Conservation (phyloP, 1,140 invertebrate genomes). For the Panulirus ornatus region DNA sequence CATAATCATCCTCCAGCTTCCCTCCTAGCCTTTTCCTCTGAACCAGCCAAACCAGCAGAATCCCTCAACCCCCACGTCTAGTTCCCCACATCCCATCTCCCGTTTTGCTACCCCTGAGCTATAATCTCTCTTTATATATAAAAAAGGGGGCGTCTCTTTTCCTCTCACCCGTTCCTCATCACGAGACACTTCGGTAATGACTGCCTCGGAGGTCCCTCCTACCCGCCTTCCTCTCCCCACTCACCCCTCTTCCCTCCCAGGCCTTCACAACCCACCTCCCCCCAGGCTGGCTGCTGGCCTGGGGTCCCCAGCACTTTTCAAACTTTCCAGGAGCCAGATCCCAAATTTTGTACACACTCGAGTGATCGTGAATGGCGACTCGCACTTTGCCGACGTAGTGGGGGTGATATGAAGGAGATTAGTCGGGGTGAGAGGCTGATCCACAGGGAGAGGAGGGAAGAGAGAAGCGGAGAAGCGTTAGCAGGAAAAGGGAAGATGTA, state of each 20-base stretch:
- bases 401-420: not conserved
- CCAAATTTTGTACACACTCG: not conserved
- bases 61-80: too few relatives aligned
- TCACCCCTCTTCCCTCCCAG: not conserved
- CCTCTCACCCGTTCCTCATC: too few relatives aligned
- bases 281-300: not conserved
- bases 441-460: not conserved
- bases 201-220: too few relatives aligned
- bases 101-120: too few relatives aligned
- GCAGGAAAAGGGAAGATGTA: conserved; percentile 13
- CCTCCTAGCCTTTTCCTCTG: too few relatives aligned
- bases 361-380: not conserved
- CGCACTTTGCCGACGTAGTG: not conserved
- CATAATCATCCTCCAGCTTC: too few relatives aligned
- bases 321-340: not conserved
- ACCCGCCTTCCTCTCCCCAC: not conserved
- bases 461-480: not conserved
- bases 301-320: not conserved
- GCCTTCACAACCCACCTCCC: not conserved
- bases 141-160: too few relatives aligned
- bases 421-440: not conserved
- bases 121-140: too few relatives aligned
- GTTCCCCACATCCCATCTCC: too few relatives aligned
- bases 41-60: too few relatives aligned
- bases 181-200: too few relatives aligned